Evolutionary conservation across 2,113 vertebrate species (phyloP).

Genomic region (Nothobranchius furzeri): DNA sequence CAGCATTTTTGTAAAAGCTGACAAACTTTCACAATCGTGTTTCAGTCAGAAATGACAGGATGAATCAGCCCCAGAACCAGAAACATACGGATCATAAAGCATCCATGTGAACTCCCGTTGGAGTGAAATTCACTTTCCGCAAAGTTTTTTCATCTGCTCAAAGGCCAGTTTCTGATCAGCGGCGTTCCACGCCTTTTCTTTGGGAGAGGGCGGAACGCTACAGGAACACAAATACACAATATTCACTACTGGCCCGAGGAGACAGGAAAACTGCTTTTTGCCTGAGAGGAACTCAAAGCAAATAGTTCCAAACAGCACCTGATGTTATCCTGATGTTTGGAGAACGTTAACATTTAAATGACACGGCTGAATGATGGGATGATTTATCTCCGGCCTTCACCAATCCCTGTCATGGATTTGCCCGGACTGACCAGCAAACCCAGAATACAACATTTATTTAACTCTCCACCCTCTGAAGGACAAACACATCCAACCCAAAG

Average conservation of each 20-base stretch:
- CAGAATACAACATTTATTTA: too few species aligned
- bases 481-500: too few species aligned
- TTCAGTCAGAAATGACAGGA: too few species aligned
- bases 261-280: neutral
- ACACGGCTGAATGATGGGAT: too few species aligned
- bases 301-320: neutral
- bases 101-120: neutral
- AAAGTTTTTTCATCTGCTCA: neutral
- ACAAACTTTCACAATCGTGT: too few species aligned
- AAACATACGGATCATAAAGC: neutral
- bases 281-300: neutral
- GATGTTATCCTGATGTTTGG: neutral
- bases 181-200: neutral
- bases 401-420: neutral
- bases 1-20: too few species aligned
- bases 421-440: neutral
- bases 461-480: too few species aligned
- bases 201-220: neutral
- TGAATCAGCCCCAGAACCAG: neutral
- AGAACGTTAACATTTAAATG: neutral
- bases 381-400: neutral
- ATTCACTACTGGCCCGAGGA: too few species aligned
- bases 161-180: neutral
- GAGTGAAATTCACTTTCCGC: neutral
- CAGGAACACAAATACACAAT: neutral